Percentiles rank a stretch among this genome's conserved stretches.
Evolutionary conservation across 2,113 vertebrate species (phyloP).

Genomic region (Chunga burmeisteri): DNA sequence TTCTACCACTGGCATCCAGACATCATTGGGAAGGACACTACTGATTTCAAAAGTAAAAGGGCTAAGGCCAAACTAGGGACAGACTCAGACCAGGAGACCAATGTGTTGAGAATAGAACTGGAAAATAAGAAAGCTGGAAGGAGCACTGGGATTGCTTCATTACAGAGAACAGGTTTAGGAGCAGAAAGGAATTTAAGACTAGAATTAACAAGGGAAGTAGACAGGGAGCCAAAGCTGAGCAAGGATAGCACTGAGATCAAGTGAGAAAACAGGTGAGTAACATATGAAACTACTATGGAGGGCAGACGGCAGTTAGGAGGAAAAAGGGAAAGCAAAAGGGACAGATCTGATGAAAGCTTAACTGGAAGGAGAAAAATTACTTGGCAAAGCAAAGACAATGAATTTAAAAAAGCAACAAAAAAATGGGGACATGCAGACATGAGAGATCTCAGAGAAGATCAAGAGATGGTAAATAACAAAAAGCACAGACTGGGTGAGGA

Average conservation of each 20-base stretch:
- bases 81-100: background rate
- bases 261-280: background rate
- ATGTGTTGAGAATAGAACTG: background rate
- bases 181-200: background rate
- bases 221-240: background rate
- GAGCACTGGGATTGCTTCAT: background rate
- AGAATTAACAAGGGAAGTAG: background rate
- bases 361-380: background rate
- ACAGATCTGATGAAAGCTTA: background rate
- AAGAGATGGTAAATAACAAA: background rate
- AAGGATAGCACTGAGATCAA: background rate
- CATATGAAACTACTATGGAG: background rate
- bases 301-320: background rate
- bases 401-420: background rate
- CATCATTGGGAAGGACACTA: background rate
- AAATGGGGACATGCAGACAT: background rate
- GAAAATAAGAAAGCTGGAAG: background rate
- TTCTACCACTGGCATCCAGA: background rate
- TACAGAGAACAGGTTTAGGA: background rate
- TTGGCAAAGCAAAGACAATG: background rate
- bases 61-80: background rate
- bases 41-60: background rate
- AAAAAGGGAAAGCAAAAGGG: background rate
- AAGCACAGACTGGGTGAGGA: background rate
- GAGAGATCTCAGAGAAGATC: background rate